Evolutionary conservation across 2,888 invertebrate genomes (phyloP), one percentile per base, ranked within the genome.

Genomic region (Volucella zonaria): DNA sequence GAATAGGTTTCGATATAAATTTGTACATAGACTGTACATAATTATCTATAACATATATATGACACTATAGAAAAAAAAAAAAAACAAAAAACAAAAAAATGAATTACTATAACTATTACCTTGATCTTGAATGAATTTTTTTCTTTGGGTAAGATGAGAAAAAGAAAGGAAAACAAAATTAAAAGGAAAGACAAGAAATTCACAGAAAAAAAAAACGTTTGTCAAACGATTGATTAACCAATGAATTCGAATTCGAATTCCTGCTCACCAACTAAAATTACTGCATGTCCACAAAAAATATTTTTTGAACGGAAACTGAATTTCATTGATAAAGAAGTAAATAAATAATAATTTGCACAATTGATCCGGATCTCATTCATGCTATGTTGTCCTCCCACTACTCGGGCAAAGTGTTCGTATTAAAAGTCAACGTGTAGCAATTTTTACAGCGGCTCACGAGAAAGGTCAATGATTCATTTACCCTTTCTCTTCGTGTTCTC

Each of bases 401-500:
- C 15, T 51, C 52, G 67, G 14, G 43, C n/a, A 47, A 12, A 56
- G 11, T 10, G 14, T 15, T 38, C 12, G 38, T 18, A 47, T 38
- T 43, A 9, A 62, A 54, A 45, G 38, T 43, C 62, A 62, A 66
- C 66, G 71, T 77, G 77, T 45, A 71, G 47, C 59, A 47, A 68
- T 67, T 82, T 59, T 58, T 58, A 38, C 61, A 54, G 59, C 62
- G 45, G 47, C 56, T 31, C 12, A 64, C 74, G 78, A 82, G 62
- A 82, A 82, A 82, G 82, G 82, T 82, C 82, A 82, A 78, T 68
- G 82, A 78, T 74, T 82, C 62, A 73, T 73, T 73, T 73, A 62
- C 74, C 58, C 68, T 78, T 75, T 74, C 66, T 82, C 47, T 52
- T n/a, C 67, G 38, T 62, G 40, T 73, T 70, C 56, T 78, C 51